Evolutionary conservation across 2,888 invertebrate species (phyloP).

Genomic region (Leptogaster cylindrica): DNA sequence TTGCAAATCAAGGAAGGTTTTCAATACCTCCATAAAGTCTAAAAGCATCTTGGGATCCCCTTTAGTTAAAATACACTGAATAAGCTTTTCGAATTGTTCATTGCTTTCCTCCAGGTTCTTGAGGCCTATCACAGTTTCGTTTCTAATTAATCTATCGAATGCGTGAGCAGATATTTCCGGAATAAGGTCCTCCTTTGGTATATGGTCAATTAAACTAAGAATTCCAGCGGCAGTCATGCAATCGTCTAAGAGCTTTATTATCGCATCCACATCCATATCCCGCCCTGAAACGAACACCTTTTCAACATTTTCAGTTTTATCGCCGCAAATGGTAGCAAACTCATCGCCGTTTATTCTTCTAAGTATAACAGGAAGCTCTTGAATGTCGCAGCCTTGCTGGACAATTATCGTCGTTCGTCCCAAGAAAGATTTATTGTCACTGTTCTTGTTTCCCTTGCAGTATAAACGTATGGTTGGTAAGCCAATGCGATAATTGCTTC

Average conservation of each 20-base stretch:
- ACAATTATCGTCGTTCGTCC: constrained; percentile 66
- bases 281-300: constrained; percentile 37
- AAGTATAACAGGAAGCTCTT: constrained; percentile 72
- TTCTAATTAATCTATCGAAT: constrained; percentile 61
- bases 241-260: constrained; percentile 52
- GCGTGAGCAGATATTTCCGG: constrained; percentile 62
- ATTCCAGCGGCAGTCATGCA: constrained; percentile 57
- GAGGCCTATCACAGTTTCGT: constrained; percentile 57
- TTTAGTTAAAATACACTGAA: constrained; percentile 62
- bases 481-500: not conserved
- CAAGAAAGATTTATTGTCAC: not conserved
- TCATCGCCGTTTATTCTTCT: constrained; percentile 62
- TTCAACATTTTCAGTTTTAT: constrained; percentile 46
- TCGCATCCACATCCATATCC: constrained; percentile 39
- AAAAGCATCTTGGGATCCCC: constrained; percentile 59
- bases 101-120: constrained; percentile 43
- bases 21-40: constrained; percentile 59
- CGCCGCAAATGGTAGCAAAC: constrained; percentile 55
- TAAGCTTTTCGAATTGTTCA: constrained; percentile 61
- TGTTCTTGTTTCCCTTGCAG: not conserved
- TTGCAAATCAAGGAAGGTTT: constrained; percentile 53
- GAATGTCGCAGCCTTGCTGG: constrained; percentile 72
- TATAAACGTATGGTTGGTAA: no score
- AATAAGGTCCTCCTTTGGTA: constrained; percentile 63
- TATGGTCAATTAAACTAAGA: constrained; percentile 60